These are phyloP conservation scores for Sinocyclocheilus maitianheensis DNA, from an alignment of 2,113 vertebrate species.

Conservation along the genomic window DNA sequence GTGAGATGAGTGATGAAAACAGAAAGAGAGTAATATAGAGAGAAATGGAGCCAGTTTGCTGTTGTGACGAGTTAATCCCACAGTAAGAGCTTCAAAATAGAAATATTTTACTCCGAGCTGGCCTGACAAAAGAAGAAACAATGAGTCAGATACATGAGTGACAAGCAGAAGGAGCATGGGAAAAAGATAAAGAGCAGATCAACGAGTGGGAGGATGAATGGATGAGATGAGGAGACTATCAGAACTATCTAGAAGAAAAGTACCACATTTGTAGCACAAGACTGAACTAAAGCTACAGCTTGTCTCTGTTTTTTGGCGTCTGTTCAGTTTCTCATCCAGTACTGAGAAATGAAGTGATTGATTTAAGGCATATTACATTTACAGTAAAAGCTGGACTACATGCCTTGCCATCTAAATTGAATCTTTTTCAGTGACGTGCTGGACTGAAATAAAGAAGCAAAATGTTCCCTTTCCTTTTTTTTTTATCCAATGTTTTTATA, in stretches of 20 bases:
- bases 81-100: background rate
- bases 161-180: background rate
- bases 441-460: background rate
- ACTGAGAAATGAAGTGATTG: background rate
- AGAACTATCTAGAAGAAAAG: background rate
- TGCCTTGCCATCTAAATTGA: slow-evolving; percentile 11
- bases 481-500: background rate
- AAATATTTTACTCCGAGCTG: background rate
- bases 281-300: background rate
- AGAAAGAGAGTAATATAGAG: background rate
- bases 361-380: background rate
- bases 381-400: background rate
- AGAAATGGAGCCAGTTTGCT: background rate
- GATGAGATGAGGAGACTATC: background rate
- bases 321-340: background rate
- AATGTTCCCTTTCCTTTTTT: too few species aligned
- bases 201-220: slow-evolving; percentile 5
- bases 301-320: background rate
- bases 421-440: background rate
- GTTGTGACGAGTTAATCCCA: slow-evolving; percentile 2
- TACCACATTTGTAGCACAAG: background rate
- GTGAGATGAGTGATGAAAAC: background rate
- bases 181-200: slow-evolving; percentile 10
- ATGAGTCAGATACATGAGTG: background rate
- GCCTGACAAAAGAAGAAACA: background rate